Evolutionary conservation across 2,113 vertebrate genomes (phyloP).

Genomic region (Macrotus californicus): DNA sequence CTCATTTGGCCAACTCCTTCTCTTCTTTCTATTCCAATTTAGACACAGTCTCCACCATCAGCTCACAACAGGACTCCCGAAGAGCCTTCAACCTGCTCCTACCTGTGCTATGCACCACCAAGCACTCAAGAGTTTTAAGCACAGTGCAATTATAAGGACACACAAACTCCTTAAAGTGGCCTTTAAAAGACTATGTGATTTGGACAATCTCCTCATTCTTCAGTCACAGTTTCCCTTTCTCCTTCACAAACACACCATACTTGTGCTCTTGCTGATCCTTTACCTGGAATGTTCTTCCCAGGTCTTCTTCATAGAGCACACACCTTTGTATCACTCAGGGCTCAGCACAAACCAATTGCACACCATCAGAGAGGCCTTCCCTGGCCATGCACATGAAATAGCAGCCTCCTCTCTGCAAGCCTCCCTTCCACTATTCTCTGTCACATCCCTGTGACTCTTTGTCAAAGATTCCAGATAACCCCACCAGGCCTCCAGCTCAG

Average conservation of each 20-base stretch:
- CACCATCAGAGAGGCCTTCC: not conserved
- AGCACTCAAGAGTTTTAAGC: not conserved
- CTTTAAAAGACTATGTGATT: not conserved
- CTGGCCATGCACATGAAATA: not conserved
- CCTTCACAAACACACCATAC: not conserved
- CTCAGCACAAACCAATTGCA: not conserved
- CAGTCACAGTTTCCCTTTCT: not conserved
- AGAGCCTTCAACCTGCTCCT: not conserved
- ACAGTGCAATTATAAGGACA: not conserved
- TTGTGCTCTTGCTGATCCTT: not conserved
- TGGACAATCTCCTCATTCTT: not conserved
- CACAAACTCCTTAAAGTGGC: not conserved
- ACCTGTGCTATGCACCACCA: fast-evolving
- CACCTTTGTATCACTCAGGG: not conserved
- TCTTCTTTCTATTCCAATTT: not conserved
- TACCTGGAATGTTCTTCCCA: not conserved
- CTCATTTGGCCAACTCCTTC: not conserved
- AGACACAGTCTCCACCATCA: not conserved
- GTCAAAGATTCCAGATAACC: not conserved
- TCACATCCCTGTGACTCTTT: not conserved
- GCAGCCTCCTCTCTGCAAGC: not conserved
- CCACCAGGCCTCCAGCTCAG: not conserved
- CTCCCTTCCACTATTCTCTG: not conserved
- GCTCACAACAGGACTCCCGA: not conserved
- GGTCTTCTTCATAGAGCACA: not conserved